Evolutionary conservation across 2,888 invertebrate species (phyloP).

Genomic region (Boloria selene): DNA sequence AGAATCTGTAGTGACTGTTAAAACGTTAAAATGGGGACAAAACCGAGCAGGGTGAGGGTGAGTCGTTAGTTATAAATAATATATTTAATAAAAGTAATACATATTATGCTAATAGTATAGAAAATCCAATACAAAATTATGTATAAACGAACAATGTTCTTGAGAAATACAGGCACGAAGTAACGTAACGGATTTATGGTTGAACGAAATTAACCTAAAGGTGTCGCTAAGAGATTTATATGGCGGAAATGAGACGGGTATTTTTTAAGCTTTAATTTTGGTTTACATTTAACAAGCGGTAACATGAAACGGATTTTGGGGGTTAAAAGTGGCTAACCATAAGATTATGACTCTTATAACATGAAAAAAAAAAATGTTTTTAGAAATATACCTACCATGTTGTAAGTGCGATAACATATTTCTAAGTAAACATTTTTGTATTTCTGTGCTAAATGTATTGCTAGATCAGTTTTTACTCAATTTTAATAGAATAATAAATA

Average conservation of each 20-base stretch:
- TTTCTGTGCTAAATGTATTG: too few species aligned
- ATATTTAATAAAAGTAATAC: too few species aligned
- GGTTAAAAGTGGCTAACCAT: background rate
- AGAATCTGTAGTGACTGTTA: too few species aligned
- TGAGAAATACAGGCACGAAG: slow-evolving; percentile 23
- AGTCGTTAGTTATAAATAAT: too few species aligned
- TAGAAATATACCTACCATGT: too few species aligned
- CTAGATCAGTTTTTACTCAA: too few species aligned
- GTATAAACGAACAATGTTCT: slow-evolving; percentile 24
- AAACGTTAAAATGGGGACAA: too few species aligned
- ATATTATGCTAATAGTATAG: background rate
- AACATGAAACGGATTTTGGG: slow-evolving; percentile 25
- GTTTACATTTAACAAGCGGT: slow-evolving; percentile 39
- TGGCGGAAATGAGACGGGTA: slow-evolving; percentile 62
- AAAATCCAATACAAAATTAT: background rate
- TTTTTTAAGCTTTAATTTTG: slow-evolving; percentile 64
- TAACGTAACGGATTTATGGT: slow-evolving; percentile 60
- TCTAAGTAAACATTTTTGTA: too few species aligned
- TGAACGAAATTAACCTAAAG: slow-evolving; percentile 71
- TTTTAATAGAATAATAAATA: too few species aligned
- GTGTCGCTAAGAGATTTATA: slow-evolving; percentile 71
- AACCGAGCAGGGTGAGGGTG: too few species aligned
- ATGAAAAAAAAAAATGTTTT: too few species aligned
- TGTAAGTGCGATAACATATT: too few species aligned
- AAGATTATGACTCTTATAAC: background rate